These are phyloP conservation scores for Felis catus DNA, from an alignment of 2,113 vertebrate species.

Conservation along the genomic window F.catus_Fca126_mat1.0 CM031412.1:133092501-133093000, in stretches of 20 bases:
- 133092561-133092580: background rate
- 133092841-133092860: background rate
- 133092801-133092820: background rate
- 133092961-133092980: background rate
- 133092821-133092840: background rate
- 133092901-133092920: background rate
- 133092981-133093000: background rate
- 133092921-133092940: background rate
- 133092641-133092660: background rate
- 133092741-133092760: background rate
- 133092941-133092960: background rate
- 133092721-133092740: background rate
- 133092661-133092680: slow-evolving; percentile 35
- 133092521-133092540: background rate
- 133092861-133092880: background rate
- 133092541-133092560: background rate
- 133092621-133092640: background rate
- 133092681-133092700: slow-evolving; percentile 27
- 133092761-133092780: background rate
- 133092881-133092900: background rate
- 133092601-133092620: background rate
- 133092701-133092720: background rate
- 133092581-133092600: background rate
- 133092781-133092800: background rate
- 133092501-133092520: background rate